Evolutionary conservation across 2,797 vertebrate species (phyloP).

Genomic region (Huso huso): DNA sequence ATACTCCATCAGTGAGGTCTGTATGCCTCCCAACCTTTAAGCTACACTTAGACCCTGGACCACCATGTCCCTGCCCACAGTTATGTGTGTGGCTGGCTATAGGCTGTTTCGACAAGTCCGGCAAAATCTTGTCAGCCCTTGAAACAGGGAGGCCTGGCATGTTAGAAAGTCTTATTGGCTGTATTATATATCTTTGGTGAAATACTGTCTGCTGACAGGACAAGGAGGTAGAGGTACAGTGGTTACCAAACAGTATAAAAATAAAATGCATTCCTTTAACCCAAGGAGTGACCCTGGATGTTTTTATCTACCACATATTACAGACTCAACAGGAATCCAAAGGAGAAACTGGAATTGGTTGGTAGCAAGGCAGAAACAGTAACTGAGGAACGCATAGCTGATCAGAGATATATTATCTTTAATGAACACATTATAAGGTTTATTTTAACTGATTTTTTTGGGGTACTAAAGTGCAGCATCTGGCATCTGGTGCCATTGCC

Average conservation of each 20-base stretch:
- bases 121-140: conserved; percentile 15
- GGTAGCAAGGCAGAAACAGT: conserved; percentile 1
- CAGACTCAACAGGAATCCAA: conserved; percentile 11
- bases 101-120: conserved; percentile 19
- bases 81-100: conserved; percentile 21
- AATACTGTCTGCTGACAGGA: conserved; percentile 33
- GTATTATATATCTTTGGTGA: conserved; percentile 17
- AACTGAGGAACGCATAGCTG: no score
- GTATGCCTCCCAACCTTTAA: no score
- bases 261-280: conserved; percentile 19
- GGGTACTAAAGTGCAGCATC: no score
- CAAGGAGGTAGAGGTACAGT: conserved; percentile 23
- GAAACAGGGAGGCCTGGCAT: conserved; percentile 8
- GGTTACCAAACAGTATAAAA: conserved; percentile 11
- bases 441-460: no score
- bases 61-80: conserved; percentile 25
- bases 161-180: not conserved
- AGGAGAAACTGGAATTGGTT: conserved; percentile 10
- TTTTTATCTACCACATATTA: conserved; percentile 26
- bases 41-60: not conserved
- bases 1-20: no score
- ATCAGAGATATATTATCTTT: no score
- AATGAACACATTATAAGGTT: no score
- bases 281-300: conserved; percentile 26
- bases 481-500: no score